These are phyloP conservation scores for Epinephelus cyanopodus DNA, from an alignment of 2,113 vertebrate species.

Conservation along the genomic window DNA sequence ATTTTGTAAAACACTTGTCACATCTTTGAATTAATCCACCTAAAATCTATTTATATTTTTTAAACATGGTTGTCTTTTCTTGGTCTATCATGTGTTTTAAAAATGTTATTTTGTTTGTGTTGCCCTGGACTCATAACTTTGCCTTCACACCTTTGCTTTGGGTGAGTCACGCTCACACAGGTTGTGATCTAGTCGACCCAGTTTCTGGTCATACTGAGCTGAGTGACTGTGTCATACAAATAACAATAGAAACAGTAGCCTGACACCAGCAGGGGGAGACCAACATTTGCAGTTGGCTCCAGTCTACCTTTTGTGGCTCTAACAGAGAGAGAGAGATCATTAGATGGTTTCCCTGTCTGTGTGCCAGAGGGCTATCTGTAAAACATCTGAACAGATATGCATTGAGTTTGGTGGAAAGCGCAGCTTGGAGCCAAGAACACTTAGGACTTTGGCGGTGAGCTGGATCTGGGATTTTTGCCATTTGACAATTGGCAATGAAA, in stretches of 20 bases:
- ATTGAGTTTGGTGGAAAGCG: constrained; percentile 3
- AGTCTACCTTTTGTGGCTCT: background rate
- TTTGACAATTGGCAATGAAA: constrained; percentile 43
- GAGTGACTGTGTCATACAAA: background rate
- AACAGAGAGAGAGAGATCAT: constrained; percentile 1
- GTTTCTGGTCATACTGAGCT: background rate
- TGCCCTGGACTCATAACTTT: background rate
- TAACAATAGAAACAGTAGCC: background rate
- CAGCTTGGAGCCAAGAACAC: background rate
- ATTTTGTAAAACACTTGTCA: too few relatives aligned
- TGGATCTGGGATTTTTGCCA: constrained; percentile 57
- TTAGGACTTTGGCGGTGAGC: background rate
- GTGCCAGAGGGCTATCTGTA: constrained; percentile 12
- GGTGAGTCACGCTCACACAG: background rate
- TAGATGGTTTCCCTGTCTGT: background rate
- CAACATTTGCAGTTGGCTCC: background rate
- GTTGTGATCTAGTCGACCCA: background rate
- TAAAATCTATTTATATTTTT: background rate
- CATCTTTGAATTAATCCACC: background rate
- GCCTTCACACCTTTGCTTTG: constrained; percentile 12
- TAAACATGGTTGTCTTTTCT: background rate
- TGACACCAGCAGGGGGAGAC: constrained; percentile 54
- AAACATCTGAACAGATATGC: constrained; percentile 37
- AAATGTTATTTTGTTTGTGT: background rate
- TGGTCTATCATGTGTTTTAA: background rate